A percentile compares a stretch with the other conserved stretches of the same genome.
These are phyloP conservation scores for Drosophila imparisetae DNA, from an alignment of 2,888 invertebrate species.

Conservation along the genomic window DNA sequence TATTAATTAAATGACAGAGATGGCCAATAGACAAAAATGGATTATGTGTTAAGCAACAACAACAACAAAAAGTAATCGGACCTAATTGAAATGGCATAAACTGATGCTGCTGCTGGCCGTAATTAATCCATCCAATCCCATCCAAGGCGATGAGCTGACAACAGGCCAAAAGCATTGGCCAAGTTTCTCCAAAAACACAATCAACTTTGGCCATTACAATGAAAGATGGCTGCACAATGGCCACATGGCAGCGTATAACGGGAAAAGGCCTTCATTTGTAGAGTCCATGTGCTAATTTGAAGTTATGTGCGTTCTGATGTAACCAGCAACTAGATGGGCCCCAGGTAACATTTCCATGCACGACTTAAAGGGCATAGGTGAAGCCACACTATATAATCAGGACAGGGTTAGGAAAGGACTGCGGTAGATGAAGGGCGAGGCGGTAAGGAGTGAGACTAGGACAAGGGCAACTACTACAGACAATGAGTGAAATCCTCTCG, in stretches of 20 bases:
- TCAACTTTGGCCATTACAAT: slow-evolving; percentile 42
- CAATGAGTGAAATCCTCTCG: slow-evolving; percentile 40
- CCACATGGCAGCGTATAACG: not conserved
- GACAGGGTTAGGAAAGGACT: not conserved
- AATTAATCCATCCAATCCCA: slow-evolving; percentile 37
- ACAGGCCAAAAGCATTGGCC: not conserved
- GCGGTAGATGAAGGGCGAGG: not conserved
- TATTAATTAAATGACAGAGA: not conserved
- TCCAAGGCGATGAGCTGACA: slow-evolving; percentile 8
- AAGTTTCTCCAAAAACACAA: slow-evolving; percentile 19
- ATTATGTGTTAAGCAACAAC: slow-evolving; percentile 5
- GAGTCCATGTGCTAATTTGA: slow-evolving; percentile 63
- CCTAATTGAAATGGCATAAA: slow-evolving; percentile 29
- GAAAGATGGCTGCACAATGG: slow-evolving; percentile 39
- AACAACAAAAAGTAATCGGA: slow-evolving; percentile 2
- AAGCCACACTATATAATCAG: slow-evolving; percentile 16
- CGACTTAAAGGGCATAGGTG: slow-evolving; percentile 43
- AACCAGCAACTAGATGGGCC: slow-evolving; percentile 48
- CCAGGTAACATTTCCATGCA: slow-evolving; percentile 25
- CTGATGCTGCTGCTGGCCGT: not conserved
- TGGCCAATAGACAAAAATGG: slow-evolving; percentile 3
- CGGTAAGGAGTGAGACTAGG: not conserved
- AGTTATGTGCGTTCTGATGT: slow-evolving; percentile 72
- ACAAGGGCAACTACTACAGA: slow-evolving; percentile 31
- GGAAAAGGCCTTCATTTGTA: slow-evolving; percentile 36